These are phyloP conservation scores for Drepana arcuata DNA, from an alignment of 1,140 invertebrate genomes.

Conservation along the genomic window DNA sequence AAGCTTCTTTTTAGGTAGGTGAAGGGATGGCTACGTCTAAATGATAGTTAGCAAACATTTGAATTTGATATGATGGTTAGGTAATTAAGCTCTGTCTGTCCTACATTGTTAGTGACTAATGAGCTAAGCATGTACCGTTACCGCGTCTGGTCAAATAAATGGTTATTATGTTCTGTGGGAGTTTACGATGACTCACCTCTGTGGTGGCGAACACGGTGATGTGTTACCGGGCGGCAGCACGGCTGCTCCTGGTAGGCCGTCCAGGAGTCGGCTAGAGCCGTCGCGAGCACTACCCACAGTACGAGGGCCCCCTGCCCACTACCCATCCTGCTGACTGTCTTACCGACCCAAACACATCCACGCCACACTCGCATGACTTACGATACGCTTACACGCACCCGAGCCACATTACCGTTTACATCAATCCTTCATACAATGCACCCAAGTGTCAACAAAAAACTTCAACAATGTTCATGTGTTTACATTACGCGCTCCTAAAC, in stretches of 20 bases:
- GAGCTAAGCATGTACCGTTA: slow-evolving; percentile 4
- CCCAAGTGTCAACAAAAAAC: slow-evolving; percentile 49
- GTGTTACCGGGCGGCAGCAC: slow-evolving; percentile 56
- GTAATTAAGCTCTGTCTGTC: too few relatives aligned
- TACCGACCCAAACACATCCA: slow-evolving; percentile 33
- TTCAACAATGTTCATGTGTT: slow-evolving; percentile 56
- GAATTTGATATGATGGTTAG: too few relatives aligned
- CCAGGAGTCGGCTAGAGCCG: slow-evolving; percentile 55
- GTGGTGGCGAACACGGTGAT: slow-evolving; percentile 61
- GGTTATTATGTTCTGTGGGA: too few relatives aligned
- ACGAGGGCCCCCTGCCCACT: slow-evolving; percentile 41
- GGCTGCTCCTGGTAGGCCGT: slow-evolving; percentile 66
- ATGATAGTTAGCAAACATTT: too few relatives aligned
- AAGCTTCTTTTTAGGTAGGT: too few relatives aligned
- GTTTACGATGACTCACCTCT: slow-evolving; percentile 58
- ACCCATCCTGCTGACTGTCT: slow-evolving; percentile 30
- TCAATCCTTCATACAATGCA: slow-evolving; percentile 27
- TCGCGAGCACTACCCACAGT: slow-evolving; percentile 35
- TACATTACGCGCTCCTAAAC: slow-evolving; percentile 54
- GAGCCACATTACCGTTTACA: slow-evolving; percentile 25
- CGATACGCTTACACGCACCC: slow-evolving; percentile 12
- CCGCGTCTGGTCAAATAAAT: slow-evolving; percentile 2
- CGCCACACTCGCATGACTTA: slow-evolving; percentile 25
- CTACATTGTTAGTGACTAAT: too few relatives aligned
- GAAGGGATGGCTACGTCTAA: too few relatives aligned